Evolutionary conservation across 2,113 vertebrate species (phyloP).

Genomic region (Microtus pennsylvanicus): DNA sequence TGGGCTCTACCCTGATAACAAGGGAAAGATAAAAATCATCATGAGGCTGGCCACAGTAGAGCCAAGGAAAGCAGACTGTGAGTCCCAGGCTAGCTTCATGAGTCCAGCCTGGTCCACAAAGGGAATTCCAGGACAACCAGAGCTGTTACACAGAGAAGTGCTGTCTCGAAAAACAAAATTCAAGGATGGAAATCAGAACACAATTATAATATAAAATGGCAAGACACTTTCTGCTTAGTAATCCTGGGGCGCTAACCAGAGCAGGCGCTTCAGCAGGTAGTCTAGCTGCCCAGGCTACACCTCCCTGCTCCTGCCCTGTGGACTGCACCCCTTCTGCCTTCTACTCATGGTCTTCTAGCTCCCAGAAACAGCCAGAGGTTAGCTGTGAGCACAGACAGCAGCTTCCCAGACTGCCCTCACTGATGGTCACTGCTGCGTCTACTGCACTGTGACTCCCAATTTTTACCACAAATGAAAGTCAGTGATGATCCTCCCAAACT

Average conservation of each 20-base stretch:
- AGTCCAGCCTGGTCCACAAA: not conserved
- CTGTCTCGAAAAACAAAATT: not conserved
- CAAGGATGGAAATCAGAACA: not conserved
- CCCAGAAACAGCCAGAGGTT: not conserved
- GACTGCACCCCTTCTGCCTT: not conserved
- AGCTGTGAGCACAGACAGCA: not conserved
- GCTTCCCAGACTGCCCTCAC: not conserved
- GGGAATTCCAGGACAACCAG: not conserved
- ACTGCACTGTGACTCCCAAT: not conserved
- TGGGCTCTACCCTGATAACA: not conserved
- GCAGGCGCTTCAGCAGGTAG: not conserved
- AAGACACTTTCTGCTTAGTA: not conserved
- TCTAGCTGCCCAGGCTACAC: not conserved
- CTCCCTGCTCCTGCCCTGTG: not conserved
- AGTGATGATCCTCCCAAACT: slow-evolving; percentile 2
- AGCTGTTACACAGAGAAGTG: not conserved
- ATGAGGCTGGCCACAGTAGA: not conserved
- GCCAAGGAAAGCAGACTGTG: not conserved
- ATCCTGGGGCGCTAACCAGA: not conserved
- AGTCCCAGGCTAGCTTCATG: not conserved
- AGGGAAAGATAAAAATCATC: not conserved
- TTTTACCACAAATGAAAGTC: not conserved
- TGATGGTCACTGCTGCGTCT: not conserved
- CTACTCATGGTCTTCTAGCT: not conserved
- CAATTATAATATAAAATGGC: not conserved